phyloP scores from a whole-genome alignment of 2,888 invertebrate species.

The Drosophila formosana region DNA sequence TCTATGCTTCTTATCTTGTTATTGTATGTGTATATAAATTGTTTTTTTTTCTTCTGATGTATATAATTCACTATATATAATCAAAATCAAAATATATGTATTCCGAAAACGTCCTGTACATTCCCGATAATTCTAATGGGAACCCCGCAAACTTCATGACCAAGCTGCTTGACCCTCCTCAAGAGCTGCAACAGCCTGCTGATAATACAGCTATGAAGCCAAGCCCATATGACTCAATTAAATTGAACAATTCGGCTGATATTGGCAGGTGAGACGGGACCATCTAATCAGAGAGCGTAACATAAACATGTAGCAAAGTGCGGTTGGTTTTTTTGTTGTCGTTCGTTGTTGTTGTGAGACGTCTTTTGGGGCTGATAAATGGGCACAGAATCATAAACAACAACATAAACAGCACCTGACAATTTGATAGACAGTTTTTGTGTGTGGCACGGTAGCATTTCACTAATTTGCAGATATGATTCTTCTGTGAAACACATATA shows the following conservation, averaged over 20 bases:
- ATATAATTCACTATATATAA: too few relatives aligned
- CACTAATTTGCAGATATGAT: conserved; percentile 32
- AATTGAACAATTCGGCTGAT: conserved; percentile 68
- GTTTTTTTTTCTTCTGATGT: too few relatives aligned
- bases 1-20: too few relatives aligned
- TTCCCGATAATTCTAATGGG: background rate
- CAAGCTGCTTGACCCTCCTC: conserved; percentile 5
- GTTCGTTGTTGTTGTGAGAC: background rate
- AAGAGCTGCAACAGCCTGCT: conserved; percentile 29
- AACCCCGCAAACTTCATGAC: background rate
- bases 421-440: conserved; percentile 37
- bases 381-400: conserved; percentile 39
- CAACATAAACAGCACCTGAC: conserved; percentile 41
- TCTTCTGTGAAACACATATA: conserved; percentile 5
- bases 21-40: too few relatives aligned
- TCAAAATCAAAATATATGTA: too few relatives aligned
- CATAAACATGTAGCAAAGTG: conserved; percentile 15
- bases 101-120: background rate
- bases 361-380: conserved; percentile 34
- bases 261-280: conserved; percentile 28
- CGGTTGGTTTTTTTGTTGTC: background rate
- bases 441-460: conserved; percentile 17
- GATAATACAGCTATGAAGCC: conserved; percentile 52
- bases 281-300: conserved; percentile 23
- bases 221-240: conserved; percentile 69